phyloP scores from a whole-genome alignment of 1,140 invertebrate genomes.

The Xylocopa sonorina region DNA sequence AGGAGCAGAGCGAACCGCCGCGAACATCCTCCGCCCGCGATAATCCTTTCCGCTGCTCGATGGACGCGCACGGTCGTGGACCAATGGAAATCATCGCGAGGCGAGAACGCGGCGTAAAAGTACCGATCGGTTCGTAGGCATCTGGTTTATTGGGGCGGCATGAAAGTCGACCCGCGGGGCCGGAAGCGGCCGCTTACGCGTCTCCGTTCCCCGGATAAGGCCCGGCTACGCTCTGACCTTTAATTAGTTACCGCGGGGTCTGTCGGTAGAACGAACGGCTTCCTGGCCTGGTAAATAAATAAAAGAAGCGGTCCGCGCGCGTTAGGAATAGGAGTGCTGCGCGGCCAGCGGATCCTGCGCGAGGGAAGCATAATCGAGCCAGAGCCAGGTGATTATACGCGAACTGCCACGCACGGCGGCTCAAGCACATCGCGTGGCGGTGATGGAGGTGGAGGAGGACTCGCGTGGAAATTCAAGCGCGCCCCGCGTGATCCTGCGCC shows the following conservation, averaged over 20 bases:
- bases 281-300: constrained; percentile 78
- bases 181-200: constrained; percentile 74
- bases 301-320: constrained; percentile 72
- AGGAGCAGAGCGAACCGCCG: background rate
- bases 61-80: too few species aligned
- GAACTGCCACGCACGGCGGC: constrained; percentile 67
- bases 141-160: constrained; percentile 66
- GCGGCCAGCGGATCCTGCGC: background rate
- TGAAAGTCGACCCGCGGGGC: constrained; percentile 64
- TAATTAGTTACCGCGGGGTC: constrained; percentile 77
- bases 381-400: constrained; percentile 65
- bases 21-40: background rate
- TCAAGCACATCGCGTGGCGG: constrained; percentile 67
- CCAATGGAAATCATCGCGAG: too few species aligned
- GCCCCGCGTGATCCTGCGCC: constrained; percentile 50
- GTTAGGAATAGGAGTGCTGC: constrained; percentile 55
- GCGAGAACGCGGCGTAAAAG: too few species aligned
- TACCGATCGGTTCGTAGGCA: constrained; percentile 34
- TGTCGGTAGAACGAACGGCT: constrained; percentile 75
- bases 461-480: constrained; percentile 69
- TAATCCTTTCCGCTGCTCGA: background rate
- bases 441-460: too few species aligned
- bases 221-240: constrained; percentile 73
- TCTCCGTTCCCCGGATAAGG: constrained; percentile 67
- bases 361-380: constrained; percentile 59